A percentile compares a stretch with the other conserved stretches of the same genome.
phyloP scores from a whole-genome alignment of 1,140 invertebrate species.

The Leptonema lineaticorne region DNA sequence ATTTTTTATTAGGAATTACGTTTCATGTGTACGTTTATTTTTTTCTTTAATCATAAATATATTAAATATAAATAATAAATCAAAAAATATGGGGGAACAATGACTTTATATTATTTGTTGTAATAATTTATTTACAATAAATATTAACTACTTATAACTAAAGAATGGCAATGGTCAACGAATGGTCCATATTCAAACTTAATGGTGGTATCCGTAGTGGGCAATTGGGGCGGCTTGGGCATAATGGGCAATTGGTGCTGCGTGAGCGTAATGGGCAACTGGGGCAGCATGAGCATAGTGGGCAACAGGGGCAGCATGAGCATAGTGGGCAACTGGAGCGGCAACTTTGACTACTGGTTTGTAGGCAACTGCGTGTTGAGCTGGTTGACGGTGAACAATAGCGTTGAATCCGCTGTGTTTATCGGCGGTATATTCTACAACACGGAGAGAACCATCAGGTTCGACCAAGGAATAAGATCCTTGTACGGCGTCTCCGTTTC shows the following conservation, averaged over 20 bases:
- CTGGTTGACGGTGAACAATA: constrained; percentile 60
- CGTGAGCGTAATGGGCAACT: constrained; percentile 31
- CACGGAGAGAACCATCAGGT: constrained; percentile 68
- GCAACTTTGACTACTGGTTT: constrained; percentile 49
- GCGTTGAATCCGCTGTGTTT: constrained; percentile 72
- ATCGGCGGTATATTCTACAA: constrained; percentile 73
- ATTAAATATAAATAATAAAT: too few species aligned
- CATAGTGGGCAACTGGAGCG: constrained; percentile 33
- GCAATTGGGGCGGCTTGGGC: constrained; percentile 36
- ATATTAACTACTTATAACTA: constrained; percentile 29
- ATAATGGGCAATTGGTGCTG: constrained; percentile 25
- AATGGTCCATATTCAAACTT: background rate
- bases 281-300: constrained; percentile 43
- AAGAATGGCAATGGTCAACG: background rate
- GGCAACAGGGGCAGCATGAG: constrained; percentile 42
- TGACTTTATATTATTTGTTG: background rate
- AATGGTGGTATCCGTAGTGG: constrained; percentile 34
- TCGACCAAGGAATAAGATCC: constrained; percentile 62
- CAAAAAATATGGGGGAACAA: too few species aligned
- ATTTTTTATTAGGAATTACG: too few species aligned
- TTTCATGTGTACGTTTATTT: too few species aligned
- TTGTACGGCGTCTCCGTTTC: constrained; percentile 62
- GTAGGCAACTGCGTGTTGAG: constrained; percentile 51
- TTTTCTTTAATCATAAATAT: too few species aligned
- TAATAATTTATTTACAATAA: constrained; percentile 38